These are phyloP conservation scores for Hermetia illucens DNA, from an alignment of 1,140 invertebrate genomes.

Conservation along the genomic window DNA sequence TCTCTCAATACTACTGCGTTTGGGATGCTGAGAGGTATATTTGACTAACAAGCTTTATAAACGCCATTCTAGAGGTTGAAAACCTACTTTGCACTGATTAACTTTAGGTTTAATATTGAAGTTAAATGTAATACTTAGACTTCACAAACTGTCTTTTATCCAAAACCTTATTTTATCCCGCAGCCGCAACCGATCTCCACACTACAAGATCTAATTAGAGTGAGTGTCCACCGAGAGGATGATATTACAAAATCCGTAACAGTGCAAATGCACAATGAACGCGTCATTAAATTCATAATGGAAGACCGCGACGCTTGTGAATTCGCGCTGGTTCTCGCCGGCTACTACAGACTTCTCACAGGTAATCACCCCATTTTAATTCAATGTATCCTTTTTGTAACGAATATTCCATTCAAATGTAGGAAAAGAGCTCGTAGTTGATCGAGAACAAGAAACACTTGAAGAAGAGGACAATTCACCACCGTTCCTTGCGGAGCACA, in stretches of 20 bases:
- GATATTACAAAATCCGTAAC: slow-evolving; percentile 52
- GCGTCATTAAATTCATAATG: slow-evolving; percentile 55
- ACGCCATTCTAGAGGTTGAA: no score
- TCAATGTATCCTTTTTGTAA: not conserved
- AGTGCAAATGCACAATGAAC: slow-evolving; percentile 41
- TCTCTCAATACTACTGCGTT: no score
- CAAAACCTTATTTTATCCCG: no score
- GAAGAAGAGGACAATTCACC: slow-evolving; percentile 53
- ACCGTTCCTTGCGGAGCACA: slow-evolving; percentile 63
- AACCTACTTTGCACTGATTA: no score
- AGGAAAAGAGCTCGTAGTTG: slow-evolving; percentile 40
- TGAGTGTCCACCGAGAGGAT: slow-evolving; percentile 58
- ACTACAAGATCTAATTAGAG: slow-evolving; percentile 58
- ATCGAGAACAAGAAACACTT: slow-evolving; percentile 43
- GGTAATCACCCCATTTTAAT: slow-evolving; percentile 11
- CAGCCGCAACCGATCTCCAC: slow-evolving; percentile 65
- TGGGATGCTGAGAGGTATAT: no score
- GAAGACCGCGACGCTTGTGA: slow-evolving; percentile 74
- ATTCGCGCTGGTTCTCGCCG: slow-evolving; percentile 63
- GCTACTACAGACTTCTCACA: slow-evolving; percentile 55
- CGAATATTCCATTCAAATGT: slow-evolving; percentile 1
- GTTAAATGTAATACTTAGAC: no score
- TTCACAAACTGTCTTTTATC: no score
- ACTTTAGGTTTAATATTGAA: no score
- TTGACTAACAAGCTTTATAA: no score